Evolutionary conservation across 53 echinoderm and acorn worm species (phyloP).

Genomic region (Crossaster papposus): DNA sequence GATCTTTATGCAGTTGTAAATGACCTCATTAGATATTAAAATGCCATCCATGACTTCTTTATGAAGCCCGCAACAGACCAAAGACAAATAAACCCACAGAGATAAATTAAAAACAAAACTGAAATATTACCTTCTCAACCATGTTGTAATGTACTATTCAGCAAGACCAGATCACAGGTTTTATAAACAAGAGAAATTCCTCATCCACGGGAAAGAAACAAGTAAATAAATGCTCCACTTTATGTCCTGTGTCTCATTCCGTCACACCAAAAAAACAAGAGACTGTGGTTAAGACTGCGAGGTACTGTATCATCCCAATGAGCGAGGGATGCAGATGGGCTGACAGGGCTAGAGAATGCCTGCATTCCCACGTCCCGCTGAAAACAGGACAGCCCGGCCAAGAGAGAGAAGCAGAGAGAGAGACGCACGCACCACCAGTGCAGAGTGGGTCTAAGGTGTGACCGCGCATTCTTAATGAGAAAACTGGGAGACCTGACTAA

Average conservation of each 20-base stretch:
- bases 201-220: neutral
- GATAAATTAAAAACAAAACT: neutral
- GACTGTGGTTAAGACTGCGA: neutral
- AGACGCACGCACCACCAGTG: neutral
- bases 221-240: neutral
- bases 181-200: neutral
- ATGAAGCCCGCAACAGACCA: neutral
- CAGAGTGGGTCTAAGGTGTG: slow-evolving; percentile 36
- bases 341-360: neutral
- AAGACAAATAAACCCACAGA: neutral
- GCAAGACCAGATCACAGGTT: neutral
- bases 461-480: slow-evolving; percentile 58
- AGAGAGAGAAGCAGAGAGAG: no score
- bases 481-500: slow-evolving; percentile 27
- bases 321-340: neutral
- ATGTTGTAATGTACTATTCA: slow-evolving; percentile 51
- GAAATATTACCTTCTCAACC: slow-evolving; percentile 53
- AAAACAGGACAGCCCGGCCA: neutral
- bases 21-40: neutral
- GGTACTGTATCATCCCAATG: neutral
- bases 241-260: slow-evolving; percentile 24
- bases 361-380: neutral
- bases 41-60: neutral
- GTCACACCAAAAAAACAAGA: slow-evolving; percentile 53
- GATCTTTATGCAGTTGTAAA: neutral